Percentiles rank a stretch among this genome's conserved stretches.
Conservation (phyloP, 2,113 vertebrate genomes). For the Castor canadensis region DNA sequence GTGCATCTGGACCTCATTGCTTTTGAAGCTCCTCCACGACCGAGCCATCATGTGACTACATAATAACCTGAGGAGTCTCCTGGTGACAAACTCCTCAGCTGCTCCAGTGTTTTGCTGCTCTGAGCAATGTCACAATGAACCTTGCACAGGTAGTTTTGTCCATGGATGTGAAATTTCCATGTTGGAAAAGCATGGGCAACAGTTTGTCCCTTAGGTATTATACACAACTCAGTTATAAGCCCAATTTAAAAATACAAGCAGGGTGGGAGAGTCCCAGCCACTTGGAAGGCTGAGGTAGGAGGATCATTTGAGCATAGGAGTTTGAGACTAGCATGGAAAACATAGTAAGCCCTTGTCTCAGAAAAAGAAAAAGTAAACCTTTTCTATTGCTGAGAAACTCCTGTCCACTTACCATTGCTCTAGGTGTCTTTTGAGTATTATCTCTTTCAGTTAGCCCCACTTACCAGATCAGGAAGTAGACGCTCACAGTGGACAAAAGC, state of each 20-base stretch:
- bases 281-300: not conserved
- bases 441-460: not conserved
- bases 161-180: not conserved
- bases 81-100: not conserved
- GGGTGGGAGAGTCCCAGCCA: not conserved
- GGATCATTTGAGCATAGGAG: not conserved
- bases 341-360: not conserved
- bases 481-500: not conserved
- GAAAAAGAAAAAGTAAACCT: not conserved
- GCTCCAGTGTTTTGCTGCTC: not conserved
- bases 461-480: constrained; percentile 1
- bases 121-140: not conserved
- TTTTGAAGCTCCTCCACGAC: not conserved
- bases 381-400: not conserved
- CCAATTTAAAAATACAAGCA: not conserved
- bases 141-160: not conserved
- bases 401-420: not conserved
- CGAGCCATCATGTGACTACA: not conserved
- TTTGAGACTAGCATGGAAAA: not conserved
- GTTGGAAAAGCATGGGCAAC: not conserved
- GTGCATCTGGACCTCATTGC: not conserved
- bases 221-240: not conserved
- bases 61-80: not conserved
- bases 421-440: not conserved
- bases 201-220: not conserved